Percentiles rank a stretch among this genome's conserved stretches.
These are phyloP conservation scores for Sycophila texana DNA, from an alignment of 2,888 invertebrate genomes.

Conservation along the genomic window DNA sequence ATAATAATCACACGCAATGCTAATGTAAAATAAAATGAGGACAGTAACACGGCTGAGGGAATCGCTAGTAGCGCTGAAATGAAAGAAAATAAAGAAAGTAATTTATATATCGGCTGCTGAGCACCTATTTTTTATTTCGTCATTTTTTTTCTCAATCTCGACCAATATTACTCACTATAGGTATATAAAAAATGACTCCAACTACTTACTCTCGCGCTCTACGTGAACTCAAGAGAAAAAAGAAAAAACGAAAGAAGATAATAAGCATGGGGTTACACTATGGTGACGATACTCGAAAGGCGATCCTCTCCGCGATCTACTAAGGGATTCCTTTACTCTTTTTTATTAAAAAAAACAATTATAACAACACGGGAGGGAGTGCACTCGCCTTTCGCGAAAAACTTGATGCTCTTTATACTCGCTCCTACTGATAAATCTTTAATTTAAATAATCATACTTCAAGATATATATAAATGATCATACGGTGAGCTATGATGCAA, in stretches of 20 bases:
- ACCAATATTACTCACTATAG: not conserved
- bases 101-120: not conserved
- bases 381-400: conserved; percentile 54
- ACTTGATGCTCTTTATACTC: conserved; percentile 42
- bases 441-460: too few species aligned
- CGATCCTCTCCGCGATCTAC: too few species aligned
- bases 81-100: conserved; percentile 4
- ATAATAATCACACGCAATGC: not conserved
- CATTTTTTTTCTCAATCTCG: too few species aligned
- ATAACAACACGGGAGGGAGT: conserved; percentile 36
- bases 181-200: not conserved
- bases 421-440: conserved; percentile 48
- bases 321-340: too few species aligned
- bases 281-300: too few species aligned
- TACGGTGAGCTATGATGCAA: too few species aligned
- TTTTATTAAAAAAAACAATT: too few species aligned
- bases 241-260: conserved; percentile 15
- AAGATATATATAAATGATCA: too few species aligned
- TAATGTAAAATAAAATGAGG: conserved; percentile 2
- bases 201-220: not conserved
- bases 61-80: conserved; percentile 35
- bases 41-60: conserved; percentile 17
- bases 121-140: too few species aligned
- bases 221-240: not conserved
- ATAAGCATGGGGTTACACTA: conserved; percentile 21